Evolutionary conservation across 2,797 vertebrate species (phyloP), one percentile per base, ranked within the genome.

Genomic region (Micropoecilia bifurca): DNA sequence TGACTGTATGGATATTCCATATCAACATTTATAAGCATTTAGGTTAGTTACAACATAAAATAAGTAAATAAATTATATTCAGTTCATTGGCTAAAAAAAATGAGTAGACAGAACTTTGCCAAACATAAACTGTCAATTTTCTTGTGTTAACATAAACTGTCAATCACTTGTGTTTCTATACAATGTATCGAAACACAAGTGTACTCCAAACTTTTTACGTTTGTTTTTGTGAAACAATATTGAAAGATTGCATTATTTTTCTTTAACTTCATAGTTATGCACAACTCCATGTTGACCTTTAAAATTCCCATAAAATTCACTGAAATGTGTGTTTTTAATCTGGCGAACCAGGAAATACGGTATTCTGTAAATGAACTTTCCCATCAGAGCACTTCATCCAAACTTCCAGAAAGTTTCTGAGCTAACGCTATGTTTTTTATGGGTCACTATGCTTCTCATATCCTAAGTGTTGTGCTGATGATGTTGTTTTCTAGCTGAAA

Each of bases 401-500:
- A 36, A 69, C n/a, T 74, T 50, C 3, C 59, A 33, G 61, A 59
- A 61, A 48, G 6, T 46, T 74, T 41, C 3, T 22, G 30, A 73
- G 3, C 0, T 7, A 79, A 61, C 63, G n/a, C 6, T 7, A 2
- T 66, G 28, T 25, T 77, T 45, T 46, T 71, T 71, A 66, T 48
- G 20, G 41, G 45, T 84, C n/a, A 71, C 18, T 55, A 3, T 55
- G 25, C 71, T 43, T 45, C 50, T 73, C 30, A 63, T 47, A 10
- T 18, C 28, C n/a, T 75, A 50, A 12, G 81, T 61, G 55, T 36
- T 53, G 43, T 30, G 72, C 36, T 77, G 66, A 12, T 10, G 20
- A 22, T 66, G 68, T 73, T 78, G n/a, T 66, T 68, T 61, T 80
- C 28, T 66, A 73, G 63, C 57, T 55, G 76, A 82, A 71, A 79